Evolutionary conservation across 1,140 invertebrate genomes (phyloP).

Genomic region (Ladona fulva): DNA sequence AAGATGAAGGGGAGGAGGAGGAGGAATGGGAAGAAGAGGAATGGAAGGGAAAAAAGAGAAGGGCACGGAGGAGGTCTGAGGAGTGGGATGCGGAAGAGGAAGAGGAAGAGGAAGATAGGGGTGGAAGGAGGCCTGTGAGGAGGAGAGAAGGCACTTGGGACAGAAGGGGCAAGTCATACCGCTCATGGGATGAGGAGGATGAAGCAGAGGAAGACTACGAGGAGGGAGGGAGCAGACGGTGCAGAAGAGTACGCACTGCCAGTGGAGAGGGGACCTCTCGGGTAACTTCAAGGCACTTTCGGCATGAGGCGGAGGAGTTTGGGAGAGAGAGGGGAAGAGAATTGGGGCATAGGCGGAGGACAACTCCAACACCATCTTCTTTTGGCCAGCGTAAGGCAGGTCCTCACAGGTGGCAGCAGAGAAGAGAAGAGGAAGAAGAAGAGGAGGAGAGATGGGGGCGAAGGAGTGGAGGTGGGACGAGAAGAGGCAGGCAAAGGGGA

Average conservation of each 20-base stretch:
- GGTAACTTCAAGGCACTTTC: background rate
- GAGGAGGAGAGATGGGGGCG: background rate
- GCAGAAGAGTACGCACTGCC: background rate
- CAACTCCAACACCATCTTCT: background rate
- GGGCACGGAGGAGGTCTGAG: conserved; percentile 34
- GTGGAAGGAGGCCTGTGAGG: conserved; percentile 35
- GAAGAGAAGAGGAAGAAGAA: background rate
- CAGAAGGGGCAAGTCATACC: conserved; percentile 26
- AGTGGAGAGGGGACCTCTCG: background rate
- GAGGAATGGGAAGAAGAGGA: background rate
- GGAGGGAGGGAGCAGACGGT: background rate
- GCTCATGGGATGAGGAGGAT: background rate
- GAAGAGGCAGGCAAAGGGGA: conserved; percentile 26
- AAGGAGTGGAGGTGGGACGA: conserved; percentile 26
- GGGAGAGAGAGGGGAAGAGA: background rate
- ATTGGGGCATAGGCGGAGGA: background rate
- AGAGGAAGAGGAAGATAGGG: conserved; percentile 39
- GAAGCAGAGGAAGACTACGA: background rate
- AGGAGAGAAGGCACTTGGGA: conserved; percentile 15
- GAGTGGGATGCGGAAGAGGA: conserved; percentile 16
- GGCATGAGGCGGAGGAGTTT: background rate
- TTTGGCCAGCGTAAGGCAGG: too few species aligned
- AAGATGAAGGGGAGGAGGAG: conserved; percentile 16
- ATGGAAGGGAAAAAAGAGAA: conserved; percentile 29
- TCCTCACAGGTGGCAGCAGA: too few species aligned